Percentiles rank a stretch among this genome's conserved stretches.
Conservation (phyloP, 2,888 invertebrate genomes). For the Dryadula phaetusa region DNA sequence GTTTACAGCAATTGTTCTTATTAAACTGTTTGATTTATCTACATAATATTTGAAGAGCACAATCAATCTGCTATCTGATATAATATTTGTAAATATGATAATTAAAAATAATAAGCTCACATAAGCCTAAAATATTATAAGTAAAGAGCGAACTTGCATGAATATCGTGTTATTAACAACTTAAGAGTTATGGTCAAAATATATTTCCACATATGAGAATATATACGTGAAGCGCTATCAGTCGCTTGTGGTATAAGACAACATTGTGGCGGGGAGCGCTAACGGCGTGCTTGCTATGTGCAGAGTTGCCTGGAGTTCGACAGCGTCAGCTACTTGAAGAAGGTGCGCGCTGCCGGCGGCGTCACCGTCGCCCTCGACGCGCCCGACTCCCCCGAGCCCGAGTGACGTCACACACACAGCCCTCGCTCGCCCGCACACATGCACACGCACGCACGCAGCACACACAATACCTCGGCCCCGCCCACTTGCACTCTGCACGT, state of each 20-base stretch:
- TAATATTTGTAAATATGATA: neutral
- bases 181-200: neutral
- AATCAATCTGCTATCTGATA: neutral
- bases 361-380: constrained; percentile 73
- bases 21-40: no score
- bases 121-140: neutral
- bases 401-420: constrained; percentile 57
- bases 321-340: constrained; percentile 79
- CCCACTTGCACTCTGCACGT: constrained; percentile 42
- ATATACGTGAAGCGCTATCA: neutral
- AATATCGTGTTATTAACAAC: no score
- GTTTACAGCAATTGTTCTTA: no score
- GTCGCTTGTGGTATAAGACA: neutral
- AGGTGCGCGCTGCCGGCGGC: constrained; percentile 71
- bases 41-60: no score
- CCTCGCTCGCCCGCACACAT: constrained; percentile 25
- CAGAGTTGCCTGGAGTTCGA: constrained; percentile 84
- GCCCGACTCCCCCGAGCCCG: constrained; percentile 80
- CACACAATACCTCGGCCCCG: no score
- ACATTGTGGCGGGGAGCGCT: constrained; percentile 47
- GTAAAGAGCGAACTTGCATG: neutral
- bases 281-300: constrained; percentile 51
- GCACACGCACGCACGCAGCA: constrained; percentile 40
- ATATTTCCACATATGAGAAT: no score
- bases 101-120: no score